A percentile compares a stretch with the other conserved stretches of the same genome.
These are phyloP conservation scores for Progne subis DNA, from an alignment of 2,113 vertebrate genomes.

Conservation along the genomic window DNA sequence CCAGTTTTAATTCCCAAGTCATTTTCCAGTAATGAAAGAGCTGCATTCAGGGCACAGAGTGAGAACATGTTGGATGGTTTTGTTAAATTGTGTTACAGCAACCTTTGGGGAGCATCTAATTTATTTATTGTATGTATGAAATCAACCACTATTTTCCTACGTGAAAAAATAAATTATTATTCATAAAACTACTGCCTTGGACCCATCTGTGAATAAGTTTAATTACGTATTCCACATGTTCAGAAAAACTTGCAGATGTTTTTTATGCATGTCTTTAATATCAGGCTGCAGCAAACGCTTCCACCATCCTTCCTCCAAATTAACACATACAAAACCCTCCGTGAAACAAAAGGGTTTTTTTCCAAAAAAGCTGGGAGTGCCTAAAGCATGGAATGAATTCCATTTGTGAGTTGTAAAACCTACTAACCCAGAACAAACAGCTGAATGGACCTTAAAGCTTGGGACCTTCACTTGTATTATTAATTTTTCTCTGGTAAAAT, in stretches of 20 bases:
- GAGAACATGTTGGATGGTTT: conserved; percentile 27
- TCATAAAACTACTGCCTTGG: neutral
- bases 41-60: conserved; percentile 36
- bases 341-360: neutral
- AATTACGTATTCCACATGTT: neutral
- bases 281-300: neutral
- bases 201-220: neutral
- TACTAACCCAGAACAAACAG: neutral
- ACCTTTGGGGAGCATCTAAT: conserved; percentile 12
- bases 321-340: neutral
- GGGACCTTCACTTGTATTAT: neutral
- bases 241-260: neutral
- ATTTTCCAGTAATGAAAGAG: conserved; percentile 61
- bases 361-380: neutral
- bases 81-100: conserved; percentile 25
- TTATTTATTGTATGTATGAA: conserved; percentile 7
- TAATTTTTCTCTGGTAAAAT: neutral
- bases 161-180: neutral
- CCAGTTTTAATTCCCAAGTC: conserved; percentile 56
- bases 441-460: neutral
- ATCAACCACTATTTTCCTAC: neutral
- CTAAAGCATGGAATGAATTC: neutral
- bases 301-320: neutral
- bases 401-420: neutral
- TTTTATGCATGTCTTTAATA: neutral